phyloP scores from a whole-genome alignment of 1,140 invertebrate species.

The Drosophila parabipectinata region DNA sequence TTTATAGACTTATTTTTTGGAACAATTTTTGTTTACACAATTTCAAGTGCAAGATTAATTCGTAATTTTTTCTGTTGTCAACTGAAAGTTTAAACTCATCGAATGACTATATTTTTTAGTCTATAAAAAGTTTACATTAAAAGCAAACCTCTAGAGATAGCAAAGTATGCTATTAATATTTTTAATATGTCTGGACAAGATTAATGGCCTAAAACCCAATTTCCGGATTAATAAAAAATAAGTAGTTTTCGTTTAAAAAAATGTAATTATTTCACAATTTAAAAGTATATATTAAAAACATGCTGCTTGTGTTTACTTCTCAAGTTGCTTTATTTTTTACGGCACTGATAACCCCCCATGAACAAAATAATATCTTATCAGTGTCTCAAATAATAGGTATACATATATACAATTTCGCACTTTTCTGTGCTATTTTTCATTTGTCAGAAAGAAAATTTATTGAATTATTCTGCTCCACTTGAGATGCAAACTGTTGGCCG shows the following conservation, averaged over 20 bases:
- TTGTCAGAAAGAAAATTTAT: constrained; percentile 23
- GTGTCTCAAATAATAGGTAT: not conserved
- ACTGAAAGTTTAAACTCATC: constrained; percentile 28
- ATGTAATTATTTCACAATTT: not conserved
- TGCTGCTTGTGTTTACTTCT: constrained; percentile 26
- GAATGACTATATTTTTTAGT: constrained; percentile 3
- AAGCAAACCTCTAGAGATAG: constrained; percentile 10
- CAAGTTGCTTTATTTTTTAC: constrained; percentile 1
- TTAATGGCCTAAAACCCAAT: constrained; percentile 15
- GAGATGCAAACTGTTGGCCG: constrained; percentile 13
- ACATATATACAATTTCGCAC: constrained; percentile 3
- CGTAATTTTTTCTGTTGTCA: constrained; percentile 28
- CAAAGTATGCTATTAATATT: constrained; percentile 6
- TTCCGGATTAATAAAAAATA: not conserved
- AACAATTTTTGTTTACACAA: constrained; percentile 13
- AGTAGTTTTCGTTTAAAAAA: not conserved
- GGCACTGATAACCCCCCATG: constrained; percentile 28
- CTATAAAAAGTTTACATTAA: not conserved
- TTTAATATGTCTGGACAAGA: constrained; percentile 31
- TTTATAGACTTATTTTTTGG: not conserved
- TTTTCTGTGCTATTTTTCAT: constrained; percentile 1
- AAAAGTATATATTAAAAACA: not conserved
- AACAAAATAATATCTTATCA: constrained; percentile 25
- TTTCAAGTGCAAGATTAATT: constrained; percentile 13
- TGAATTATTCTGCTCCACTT: constrained; percentile 26